Evolutionary conservation across 2,888 invertebrate genomes (phyloP), one percentile per base, ranked within the genome.

Genomic region (Glaucopsyche alexis): DNA sequence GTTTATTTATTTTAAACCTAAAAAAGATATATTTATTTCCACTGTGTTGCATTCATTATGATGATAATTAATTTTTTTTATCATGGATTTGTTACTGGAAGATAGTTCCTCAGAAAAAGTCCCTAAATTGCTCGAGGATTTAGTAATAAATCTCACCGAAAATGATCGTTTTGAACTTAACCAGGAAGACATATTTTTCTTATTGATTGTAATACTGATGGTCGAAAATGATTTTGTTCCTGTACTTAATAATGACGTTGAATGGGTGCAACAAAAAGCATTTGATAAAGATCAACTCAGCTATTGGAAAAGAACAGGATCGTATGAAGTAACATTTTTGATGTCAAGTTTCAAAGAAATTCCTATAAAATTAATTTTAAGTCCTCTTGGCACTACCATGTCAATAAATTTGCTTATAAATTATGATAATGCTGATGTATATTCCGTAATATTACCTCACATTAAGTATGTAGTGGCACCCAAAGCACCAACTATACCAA

Each of bases 211-310:
- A 47, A 83, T 87, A 73, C 79, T 88, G 73, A 85, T 91, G 87
- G 75, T 86, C 65, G 92, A 93, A 80, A 90, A 91, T 82, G 88
- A 87, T 49, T 91, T 91, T 80, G 70, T 82, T 55, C 84, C 84
- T 11, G 73, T 85, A 29, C 77, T 82, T 75, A 76, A 80, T 76
- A 77, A 85, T 42, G 74, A 74, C 19, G 79, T 81, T 73, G 72
- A 81, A 38, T 76, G 83, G 67, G 79, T 83, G 71, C 76, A 76
- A 64, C 29, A 77, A 55, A 74, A 76, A 72, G 77, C 71, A 45
- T 82, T 88, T 75, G 80, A 84, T 75, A 73, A 77, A 13, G 75
- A 80, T 72, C 81, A 81, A 66, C 77, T 89, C 74, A 78, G 75
- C 2, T 82, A 83, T 74, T 87, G 87, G 86, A 88, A 86, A 72